Conservation (phyloP, 2,888 invertebrate species). For the Apantesis nais region DNA sequence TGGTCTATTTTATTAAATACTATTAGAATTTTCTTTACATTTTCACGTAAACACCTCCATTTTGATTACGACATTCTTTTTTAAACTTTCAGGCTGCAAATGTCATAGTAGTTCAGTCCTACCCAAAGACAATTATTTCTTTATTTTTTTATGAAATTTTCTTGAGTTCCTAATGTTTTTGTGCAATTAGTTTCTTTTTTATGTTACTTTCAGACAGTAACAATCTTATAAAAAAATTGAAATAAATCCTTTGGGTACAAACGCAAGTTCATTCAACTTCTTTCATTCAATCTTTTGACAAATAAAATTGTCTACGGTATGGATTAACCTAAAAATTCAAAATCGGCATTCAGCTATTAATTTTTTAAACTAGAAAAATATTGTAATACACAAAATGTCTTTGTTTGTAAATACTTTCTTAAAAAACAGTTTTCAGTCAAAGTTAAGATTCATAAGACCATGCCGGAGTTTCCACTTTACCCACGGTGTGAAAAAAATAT, state of each 20-base stretch:
- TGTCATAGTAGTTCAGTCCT: background rate
- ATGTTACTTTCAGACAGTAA: background rate
- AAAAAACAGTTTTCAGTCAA: constrained; percentile 49
- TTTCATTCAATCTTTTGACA: background rate
- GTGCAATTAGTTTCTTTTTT: too few relatives aligned
- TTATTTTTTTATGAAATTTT: too few relatives aligned
- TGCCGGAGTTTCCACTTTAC: constrained; percentile 54
- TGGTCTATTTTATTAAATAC: background rate
- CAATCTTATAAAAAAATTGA: background rate
- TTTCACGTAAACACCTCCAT: constrained; percentile 48
- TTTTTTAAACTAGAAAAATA: background rate
- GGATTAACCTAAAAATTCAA: constrained; percentile 14
- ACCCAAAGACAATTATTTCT: constrained; percentile 2
- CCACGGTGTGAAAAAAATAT: constrained; percentile 48
- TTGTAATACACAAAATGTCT: constrained; percentile 52
- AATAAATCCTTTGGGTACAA: too few relatives aligned
- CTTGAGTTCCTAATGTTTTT: background rate
- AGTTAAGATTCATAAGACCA: constrained; percentile 51
- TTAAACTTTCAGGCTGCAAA: background rate
- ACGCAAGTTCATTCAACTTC: background rate
- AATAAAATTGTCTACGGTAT: constrained; percentile 1
- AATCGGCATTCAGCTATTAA: constrained; percentile 1
- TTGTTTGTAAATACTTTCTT: constrained; percentile 56
- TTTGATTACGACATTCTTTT: constrained; percentile 30
- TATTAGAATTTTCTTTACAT: constrained; percentile 27